Evolutionary conservation across 1,140 invertebrate genomes (phyloP), one percentile per base, ranked within the genome.

Genomic region (Kradibia gibbosae): DNA sequence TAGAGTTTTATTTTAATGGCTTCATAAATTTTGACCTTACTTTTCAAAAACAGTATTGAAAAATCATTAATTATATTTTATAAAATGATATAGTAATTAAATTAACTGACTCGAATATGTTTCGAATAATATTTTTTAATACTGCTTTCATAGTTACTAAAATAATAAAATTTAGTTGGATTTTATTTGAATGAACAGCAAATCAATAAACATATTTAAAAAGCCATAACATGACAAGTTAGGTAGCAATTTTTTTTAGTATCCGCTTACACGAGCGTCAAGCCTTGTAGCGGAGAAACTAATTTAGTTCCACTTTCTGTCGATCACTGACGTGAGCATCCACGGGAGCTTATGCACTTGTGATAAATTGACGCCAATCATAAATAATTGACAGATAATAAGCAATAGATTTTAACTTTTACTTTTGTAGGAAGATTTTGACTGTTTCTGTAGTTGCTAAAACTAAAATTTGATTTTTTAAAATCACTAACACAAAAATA

Each of bases 361-460:
- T 82, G 82, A 88, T 84, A 86, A 86, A 86, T 89, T 88, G 88
- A 84, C 85, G 84, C 85, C 88, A 88, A 88, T 89, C 87, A 88
- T 88, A 89, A 88, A 89, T 89, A 89, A 86, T 87, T 87, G 87
- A 89, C 88, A 88, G 88, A 86, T 86, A 88, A 89, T 89, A 84
- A 83, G 5, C 39, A 10, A 25, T n/a, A 74, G 67, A 74, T 80
- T 60, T 10, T 50, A 11, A 75, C 67, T 75, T 75, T 65, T 60
- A 34, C 20, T 65, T 34, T 39, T 39, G 2, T 50, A 34, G 25
- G 10, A 28, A 36, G 17, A 10, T 25, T 1, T 10, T 48, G n/a
- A n/a, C 15, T n/a, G 25, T n/a, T 2, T 13, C 4, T n/a, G 8
- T 57, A 20, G 28, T 73, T 31, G 42, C 50, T 48, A 45, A 67